Base-by-base conservation (phyloP, 1,140 invertebrate genomes). In the Lineus longissimus region DNA sequence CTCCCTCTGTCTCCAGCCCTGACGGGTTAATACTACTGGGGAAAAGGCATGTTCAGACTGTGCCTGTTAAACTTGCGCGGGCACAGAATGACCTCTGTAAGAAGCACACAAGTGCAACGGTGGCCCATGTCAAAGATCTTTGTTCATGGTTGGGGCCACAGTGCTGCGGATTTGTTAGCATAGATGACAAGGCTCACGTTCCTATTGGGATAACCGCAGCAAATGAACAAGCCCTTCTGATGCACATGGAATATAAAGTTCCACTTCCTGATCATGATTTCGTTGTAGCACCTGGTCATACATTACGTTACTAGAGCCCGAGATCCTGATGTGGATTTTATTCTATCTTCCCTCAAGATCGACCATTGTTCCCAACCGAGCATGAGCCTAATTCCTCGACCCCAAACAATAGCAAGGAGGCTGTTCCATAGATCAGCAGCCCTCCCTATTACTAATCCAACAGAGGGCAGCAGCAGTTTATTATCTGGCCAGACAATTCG, bases 211-310 rank as follows among this genome's bases (percentile, higher is more conserved):
- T 51, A 27, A 27, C 47, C 6, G 47, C 47, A 23, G 47, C 47
- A 6, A 51, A 19, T 9, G n/a, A 51, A 27, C 47, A 51, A 51
- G 47, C 47, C n/a, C 47, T 51, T 9, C 47, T 51, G 4, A 51
- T 51, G 47, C 6, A 51, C 25, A 51, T 51, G 47, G 19, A 51
- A n/a, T 51, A 51, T n/a, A 4, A n/a, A 4, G 47, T 51, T 9
- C 6, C 6, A n/a, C 25, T 51, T 19, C 47, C 47, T 51, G 47
- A 51, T n/a, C 47, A 51, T 51, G 47, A 51, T 51, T 51, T 51
- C n/a, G 47, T 51, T 19, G 47, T 51, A 4, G 47, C 47, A 23
- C 6, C 47, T 51, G 25, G n/a, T 4, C 15, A n/a, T n/a, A n/a
- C n/a, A n/a, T n/a, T n/a, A n/a, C n/a, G n/a, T n/a, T n/a, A n/a